Percentiles rank a stretch among this genome's conserved stretches.
Conservation (phyloP, 2,888 invertebrate species). For the Oscheius myriophilus region DNA sequence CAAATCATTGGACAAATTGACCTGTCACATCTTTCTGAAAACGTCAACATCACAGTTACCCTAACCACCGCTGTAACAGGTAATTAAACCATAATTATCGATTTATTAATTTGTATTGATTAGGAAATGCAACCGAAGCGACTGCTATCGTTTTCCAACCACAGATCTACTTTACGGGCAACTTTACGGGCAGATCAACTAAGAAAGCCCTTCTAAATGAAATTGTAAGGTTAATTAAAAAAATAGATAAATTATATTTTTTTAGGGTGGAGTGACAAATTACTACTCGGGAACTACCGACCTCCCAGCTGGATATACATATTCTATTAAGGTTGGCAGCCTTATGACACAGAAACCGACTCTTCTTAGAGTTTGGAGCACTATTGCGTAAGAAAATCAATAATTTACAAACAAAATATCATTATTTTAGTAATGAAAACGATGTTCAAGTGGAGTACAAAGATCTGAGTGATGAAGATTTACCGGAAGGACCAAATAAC, state of each 20-base stretch:
- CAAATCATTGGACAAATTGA: neutral
- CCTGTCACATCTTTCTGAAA: neutral
- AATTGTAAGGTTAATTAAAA: neutral
- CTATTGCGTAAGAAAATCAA: neutral
- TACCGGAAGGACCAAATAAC: neutral
- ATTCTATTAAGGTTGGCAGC: neutral
- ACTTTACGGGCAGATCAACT: neutral
- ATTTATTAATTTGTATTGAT: neutral
- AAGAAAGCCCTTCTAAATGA: neutral
- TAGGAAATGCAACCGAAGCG: too few species aligned
- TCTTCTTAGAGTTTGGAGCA: neutral
- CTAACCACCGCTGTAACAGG: neutral
- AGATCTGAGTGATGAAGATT: neutral
- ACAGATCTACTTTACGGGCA: too few species aligned
- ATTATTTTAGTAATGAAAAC: neutral
- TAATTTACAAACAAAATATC: neutral
- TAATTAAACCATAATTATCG: neutral
- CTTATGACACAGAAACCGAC: neutral
- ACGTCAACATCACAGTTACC: neutral
- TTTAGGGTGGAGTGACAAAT: too few species aligned
- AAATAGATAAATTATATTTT: too few species aligned
- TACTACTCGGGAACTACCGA: neutral
- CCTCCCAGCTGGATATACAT: neutral
- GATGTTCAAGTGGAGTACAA: slow-evolving; percentile 8
- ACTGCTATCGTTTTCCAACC: too few species aligned